phyloP scores from a whole-genome alignment of 2,113 vertebrate species.

The Solenodon paradoxus region DNA sequence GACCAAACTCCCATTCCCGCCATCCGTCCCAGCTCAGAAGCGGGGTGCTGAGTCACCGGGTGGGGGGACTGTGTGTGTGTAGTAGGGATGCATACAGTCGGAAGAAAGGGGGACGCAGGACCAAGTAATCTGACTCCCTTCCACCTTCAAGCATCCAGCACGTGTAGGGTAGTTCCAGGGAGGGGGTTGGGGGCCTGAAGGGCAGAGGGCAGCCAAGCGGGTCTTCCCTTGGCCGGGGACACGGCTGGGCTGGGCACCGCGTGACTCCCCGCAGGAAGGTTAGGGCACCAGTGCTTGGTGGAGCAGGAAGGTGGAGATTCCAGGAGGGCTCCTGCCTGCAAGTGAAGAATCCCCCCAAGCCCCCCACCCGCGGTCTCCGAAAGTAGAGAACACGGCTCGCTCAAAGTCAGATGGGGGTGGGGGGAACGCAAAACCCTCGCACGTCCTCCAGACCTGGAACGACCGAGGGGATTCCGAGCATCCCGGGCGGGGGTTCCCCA shows the following conservation, averaged over 20 bases:
- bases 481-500: neutral
- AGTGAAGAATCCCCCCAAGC: neutral
- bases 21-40: slow-evolving; percentile 36
- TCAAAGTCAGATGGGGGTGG: slow-evolving; percentile 39
- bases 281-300: neutral
- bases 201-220: neutral
- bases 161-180: slow-evolving; percentile 33
- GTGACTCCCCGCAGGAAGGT: slow-evolving; percentile 30
- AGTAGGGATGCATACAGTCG: neutral
- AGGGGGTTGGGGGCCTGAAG: neutral
- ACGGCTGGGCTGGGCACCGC: neutral
- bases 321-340: neutral
- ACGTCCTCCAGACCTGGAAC: neutral
- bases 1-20: slow-evolving; percentile 49
- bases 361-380: neutral
- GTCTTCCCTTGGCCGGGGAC: neutral
- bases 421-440: neutral
- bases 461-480: neutral
- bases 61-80: neutral
- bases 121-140: slow-evolving; percentile 35
- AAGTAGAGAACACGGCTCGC: neutral
- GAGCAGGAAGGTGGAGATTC: neutral
- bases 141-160: slow-evolving; percentile 41
- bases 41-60: slow-evolving; percentile 74
- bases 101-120: slow-evolving; percentile 12